Conservation (phyloP, 2,888 invertebrate genomes). For the Hydraecia micacea region DNA sequence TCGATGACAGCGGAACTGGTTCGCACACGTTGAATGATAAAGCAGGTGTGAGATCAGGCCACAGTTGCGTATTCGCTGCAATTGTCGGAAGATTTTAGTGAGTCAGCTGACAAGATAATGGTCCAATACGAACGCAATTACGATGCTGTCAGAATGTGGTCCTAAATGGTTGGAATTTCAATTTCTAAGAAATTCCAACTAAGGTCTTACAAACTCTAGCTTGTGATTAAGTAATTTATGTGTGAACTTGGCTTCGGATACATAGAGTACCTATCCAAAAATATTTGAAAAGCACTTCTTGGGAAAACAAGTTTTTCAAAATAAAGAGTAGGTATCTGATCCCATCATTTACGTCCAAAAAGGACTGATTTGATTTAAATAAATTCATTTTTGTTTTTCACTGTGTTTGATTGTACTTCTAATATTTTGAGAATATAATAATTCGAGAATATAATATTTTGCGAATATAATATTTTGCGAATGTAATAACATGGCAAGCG, state of each 20-base stretch:
- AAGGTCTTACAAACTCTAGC: not conserved
- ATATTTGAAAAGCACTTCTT: no score
- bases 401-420: no score
- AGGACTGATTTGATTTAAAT: no score
- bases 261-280: no score
- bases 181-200: constrained; percentile 20
- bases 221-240: constrained; percentile 35
- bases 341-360: no score
- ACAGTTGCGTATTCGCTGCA: constrained; percentile 41
- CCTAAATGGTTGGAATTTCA: constrained; percentile 6
- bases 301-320: no score
- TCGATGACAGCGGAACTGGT: constrained; percentile 73
- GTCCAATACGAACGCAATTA: constrained; percentile 28
- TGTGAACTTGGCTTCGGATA: constrained; percentile 45
- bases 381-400: no score
- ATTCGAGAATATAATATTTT: no score
- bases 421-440: no score
- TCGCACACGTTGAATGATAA: constrained; percentile 51
- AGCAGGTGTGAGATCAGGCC: constrained; percentile 46
- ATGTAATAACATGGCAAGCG: no score
- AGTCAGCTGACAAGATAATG: constrained; percentile 32
- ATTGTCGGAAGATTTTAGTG: constrained; percentile 40
- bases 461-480: no score
- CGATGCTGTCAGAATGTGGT: constrained; percentile 30
- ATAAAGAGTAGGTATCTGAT: no score